phyloP scores from a whole-genome alignment of 35 echinoderm and acorn worm genomes.

The Eucidaris tribuloides region DNA sequence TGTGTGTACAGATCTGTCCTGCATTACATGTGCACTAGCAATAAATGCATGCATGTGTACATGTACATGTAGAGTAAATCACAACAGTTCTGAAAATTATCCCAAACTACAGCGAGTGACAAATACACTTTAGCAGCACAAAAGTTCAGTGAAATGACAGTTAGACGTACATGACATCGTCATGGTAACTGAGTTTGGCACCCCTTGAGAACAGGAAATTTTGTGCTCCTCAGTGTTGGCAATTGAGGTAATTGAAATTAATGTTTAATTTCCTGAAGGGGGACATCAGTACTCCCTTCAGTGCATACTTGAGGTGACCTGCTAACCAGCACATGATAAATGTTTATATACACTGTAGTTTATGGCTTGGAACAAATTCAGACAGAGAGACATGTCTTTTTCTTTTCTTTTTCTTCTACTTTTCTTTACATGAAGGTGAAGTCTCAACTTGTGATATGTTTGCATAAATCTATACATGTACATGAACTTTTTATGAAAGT shows the following conservation, averaged over 20 bases:
- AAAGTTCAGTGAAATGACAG: not conserved
- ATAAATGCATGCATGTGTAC: not conserved
- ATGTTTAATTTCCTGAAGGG: conserved; percentile 27
- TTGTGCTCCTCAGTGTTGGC: conserved; percentile 39
- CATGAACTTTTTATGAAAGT: no score
- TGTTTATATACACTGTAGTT: no score
- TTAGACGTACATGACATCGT: not conserved
- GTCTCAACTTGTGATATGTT: no score
- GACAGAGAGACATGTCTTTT: no score
- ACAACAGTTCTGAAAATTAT: not conserved
- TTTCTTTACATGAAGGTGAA: no score
- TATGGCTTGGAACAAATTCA: no score
- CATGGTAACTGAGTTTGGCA: conserved; percentile 9
- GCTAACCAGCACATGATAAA: no score
- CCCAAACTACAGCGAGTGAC: not conserved
- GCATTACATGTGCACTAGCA: not conserved
- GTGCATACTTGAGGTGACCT: no score
- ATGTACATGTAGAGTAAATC: not conserved
- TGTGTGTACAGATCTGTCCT: no score
- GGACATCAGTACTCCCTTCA: no score
- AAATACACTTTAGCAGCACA: not conserved
- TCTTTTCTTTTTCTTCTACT: no score
- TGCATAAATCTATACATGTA: no score
- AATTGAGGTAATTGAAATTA: conserved; percentile 53
- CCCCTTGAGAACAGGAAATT: conserved; percentile 36